Evolutionary conservation across 1,140 invertebrate species (phyloP), one percentile per base, ranked within the genome.

Genomic region (Megalopta genalis): DNA sequence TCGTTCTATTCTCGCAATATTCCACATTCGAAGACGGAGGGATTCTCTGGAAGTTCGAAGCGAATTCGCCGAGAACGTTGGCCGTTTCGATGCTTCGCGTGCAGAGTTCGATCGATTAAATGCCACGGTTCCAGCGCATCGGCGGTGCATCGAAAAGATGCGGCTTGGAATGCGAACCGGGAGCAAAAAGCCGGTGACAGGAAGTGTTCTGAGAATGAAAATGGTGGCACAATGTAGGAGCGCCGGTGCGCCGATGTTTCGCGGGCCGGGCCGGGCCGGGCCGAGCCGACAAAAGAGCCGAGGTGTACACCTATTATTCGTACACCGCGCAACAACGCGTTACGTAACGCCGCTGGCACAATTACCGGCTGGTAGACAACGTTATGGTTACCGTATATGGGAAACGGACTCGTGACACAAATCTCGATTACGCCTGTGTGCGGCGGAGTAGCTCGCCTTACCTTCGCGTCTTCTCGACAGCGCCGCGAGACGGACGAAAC

Each of bases 361-460:
- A 85, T 85, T 85, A 85, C 82, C 77, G 62, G 67, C 27, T 37
- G 82, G 60, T 74, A 77, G 82, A 81, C 77, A 77, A 85, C 83
- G 77, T 73, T 80, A 83, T 76, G 81, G 78, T 64, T 74, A 77
- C 88, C 87, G 80, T 89, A 90, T 87, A 90, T 89, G 88, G 89
- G 83, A 89, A 89, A 90, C 86, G 83, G 78, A 90, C 86, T 89
- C 88, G 86, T 90, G 90, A 90, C 90, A 90, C 88, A 90, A 86
- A 91, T 90, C 88, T 87, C 81, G 85, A 88, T 83, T 88, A 87
- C 86, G 81, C 72, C 66, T 49, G 70, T 69, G 77, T 66, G 59
- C 65, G 73, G 9, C 66, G 21, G n/a, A 64, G 76, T 46, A 57
- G 52, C 32, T 63, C 49, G 75, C 59, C 52, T n/a, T 54, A 32